Conservation (phyloP, 2,888 invertebrate species). For the Stenotaenia linearis region DNA sequence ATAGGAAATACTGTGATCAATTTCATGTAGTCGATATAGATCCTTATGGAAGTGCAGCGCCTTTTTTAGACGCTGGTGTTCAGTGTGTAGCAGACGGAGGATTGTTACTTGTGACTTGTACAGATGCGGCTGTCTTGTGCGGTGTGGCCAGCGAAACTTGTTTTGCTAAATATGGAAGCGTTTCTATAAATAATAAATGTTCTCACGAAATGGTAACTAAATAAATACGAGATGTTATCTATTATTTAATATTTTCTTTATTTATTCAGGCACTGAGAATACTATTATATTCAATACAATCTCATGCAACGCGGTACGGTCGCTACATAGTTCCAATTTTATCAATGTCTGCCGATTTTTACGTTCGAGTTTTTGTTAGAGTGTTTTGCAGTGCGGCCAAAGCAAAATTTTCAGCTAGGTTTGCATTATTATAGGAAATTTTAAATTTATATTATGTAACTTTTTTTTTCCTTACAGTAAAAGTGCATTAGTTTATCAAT, state of each 20-base stretch:
- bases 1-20: conserved; percentile 58
- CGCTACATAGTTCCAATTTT: conserved; percentile 85
- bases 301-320: conserved; percentile 87
- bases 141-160: conserved; percentile 95
- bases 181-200: conserved; percentile 74
- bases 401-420: conserved; percentile 82
- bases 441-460: background rate
- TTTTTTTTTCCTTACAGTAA: conserved; percentile 56
- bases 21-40: conserved; percentile 93
- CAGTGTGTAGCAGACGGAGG: conserved; percentile 57
- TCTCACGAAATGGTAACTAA: conserved; percentile 87
- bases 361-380: conserved; percentile 85
- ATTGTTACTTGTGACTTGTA: conserved; percentile 87
- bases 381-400: conserved; percentile 70
- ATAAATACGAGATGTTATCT: background rate
- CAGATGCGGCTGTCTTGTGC: conserved; percentile 84
- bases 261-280: conserved; percentile 75
- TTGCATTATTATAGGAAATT: background rate
- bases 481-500: conserved; percentile 79
- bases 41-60: conserved; percentile 92
- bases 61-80: conserved; percentile 84
- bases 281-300: conserved; percentile 79
- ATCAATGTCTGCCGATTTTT: conserved; percentile 92
- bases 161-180: conserved; percentile 83
- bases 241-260: conserved; percentile 40